These are phyloP conservation scores for Mastigias papua DNA, from an alignment of 30 jellyfish, hydroid and myxozoan genomes.

Conservation along the genomic window DNA sequence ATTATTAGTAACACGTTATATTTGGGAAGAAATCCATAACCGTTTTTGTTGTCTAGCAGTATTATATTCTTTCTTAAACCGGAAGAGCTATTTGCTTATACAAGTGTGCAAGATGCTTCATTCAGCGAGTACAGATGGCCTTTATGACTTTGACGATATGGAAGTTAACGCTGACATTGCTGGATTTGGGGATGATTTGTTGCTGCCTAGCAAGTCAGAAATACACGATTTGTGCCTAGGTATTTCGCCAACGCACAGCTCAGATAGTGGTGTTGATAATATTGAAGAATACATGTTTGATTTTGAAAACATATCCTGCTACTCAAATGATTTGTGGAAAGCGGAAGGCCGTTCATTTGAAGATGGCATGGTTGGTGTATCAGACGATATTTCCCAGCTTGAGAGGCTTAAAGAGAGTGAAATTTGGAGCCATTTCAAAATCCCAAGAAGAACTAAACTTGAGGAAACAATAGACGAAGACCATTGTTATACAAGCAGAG, in stretches of 20 bases:
- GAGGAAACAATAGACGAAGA: slow-evolving; percentile 42
- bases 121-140: neutral
- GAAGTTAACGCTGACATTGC: slow-evolving; percentile 22
- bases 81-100: too few species aligned
- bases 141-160: neutral
- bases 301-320: slow-evolving; percentile 5
- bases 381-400: neutral
- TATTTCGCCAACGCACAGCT: slow-evolving; percentile 69
- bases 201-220: neutral
- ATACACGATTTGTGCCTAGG: slow-evolving; percentile 16
- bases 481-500: slow-evolving; percentile 61
- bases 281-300: slow-evolving; percentile 26
- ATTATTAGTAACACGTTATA: too few species aligned
- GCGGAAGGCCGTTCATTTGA: neutral
- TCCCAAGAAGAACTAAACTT: neutral
- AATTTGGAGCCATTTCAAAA: neutral
- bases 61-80: too few species aligned
- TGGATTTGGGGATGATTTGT: slow-evolving; percentile 21
- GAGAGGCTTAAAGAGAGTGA: neutral
- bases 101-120: neutral
- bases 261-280: slow-evolving; percentile 80
- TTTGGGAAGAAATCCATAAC: too few species aligned
- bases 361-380: neutral
- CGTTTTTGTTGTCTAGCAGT: too few species aligned
- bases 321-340: neutral